Conservation (phyloP, 2,113 vertebrate genomes). For the Myotis yumanensis region DNA sequence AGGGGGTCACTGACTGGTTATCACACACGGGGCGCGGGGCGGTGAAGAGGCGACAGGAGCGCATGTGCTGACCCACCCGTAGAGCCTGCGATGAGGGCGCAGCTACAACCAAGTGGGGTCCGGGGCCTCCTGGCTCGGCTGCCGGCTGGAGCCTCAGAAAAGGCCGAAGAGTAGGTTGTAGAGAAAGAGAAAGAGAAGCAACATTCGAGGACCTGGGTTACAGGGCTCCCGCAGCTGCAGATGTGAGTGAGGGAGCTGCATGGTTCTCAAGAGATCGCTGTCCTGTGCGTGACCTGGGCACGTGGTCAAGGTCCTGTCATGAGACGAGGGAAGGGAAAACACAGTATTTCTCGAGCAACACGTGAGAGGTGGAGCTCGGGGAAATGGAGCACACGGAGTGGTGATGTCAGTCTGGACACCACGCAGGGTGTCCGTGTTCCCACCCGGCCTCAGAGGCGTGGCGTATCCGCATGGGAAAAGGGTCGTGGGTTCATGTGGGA, state of each 20-base stretch:
- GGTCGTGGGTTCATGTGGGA: conserved; percentile 90
- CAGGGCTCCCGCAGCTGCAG: conserved; percentile 89
- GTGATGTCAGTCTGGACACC: conserved; percentile 93
- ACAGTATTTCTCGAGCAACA: conserved; percentile 96
- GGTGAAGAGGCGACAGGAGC: accelerated
- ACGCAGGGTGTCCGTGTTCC: conserved; percentile 94
- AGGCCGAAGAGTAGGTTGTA: not conserved
- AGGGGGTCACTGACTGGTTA: not conserved
- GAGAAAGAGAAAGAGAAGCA: not conserved
- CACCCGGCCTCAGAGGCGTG: conserved; percentile 92
- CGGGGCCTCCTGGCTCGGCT: not conserved
- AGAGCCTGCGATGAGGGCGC: accelerated
- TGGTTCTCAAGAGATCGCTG: conserved; percentile 91
- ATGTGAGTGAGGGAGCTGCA: conserved; percentile 78
- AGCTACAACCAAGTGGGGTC: not conserved
- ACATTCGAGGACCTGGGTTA: not conserved
- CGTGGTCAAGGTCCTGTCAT: conserved; percentile 93
- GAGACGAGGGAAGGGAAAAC: conserved; percentile 93
- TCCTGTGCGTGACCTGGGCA: no score
- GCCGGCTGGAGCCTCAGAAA: not conserved
- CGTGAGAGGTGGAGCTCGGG: conserved; percentile 89
- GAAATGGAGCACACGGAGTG: conserved; percentile 81
- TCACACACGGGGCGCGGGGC: accelerated
- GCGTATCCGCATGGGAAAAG: conserved; percentile 88
- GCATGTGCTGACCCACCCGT: accelerated